A percentile compares a stretch with the other conserved stretches of the same genome.
Conservation (phyloP, 2,888 invertebrate species). For the Tribolium freemani region DNA sequence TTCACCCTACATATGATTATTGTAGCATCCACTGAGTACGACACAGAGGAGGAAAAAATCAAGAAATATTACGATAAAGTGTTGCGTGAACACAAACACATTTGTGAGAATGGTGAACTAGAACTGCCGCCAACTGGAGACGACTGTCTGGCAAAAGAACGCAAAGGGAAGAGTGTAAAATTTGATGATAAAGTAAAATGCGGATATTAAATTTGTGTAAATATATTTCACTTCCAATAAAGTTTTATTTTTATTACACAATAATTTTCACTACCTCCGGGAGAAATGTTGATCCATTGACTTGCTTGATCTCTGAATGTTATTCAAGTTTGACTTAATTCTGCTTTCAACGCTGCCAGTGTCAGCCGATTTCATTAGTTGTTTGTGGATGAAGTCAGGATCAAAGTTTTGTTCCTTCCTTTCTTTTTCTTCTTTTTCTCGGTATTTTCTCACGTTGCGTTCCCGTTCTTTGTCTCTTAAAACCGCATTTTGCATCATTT, state of each 20-base stretch:
- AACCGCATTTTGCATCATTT: constrained; percentile 88
- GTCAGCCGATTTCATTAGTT: constrained; percentile 76
- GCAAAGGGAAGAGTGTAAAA: constrained; percentile 56
- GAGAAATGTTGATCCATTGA: constrained; percentile 92
- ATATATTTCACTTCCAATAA: constrained; percentile 1
- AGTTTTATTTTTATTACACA: not conserved
- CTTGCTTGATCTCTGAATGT: constrained; percentile 84
- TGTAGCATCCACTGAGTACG: constrained; percentile 53
- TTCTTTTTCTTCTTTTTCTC: constrained; percentile 72
- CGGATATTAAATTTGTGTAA: constrained; percentile 10
- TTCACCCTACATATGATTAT: too few relatives aligned
- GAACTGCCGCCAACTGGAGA: constrained; percentile 30
- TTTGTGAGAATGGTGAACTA: constrained; percentile 56
- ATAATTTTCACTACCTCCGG: constrained; percentile 47
- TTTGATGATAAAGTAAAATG: constrained; percentile 56
- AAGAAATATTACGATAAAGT: constrained; percentile 64
- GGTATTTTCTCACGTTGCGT: constrained; percentile 75
- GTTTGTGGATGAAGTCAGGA: constrained; percentile 73
- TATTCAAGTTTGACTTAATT: constrained; percentile 89
- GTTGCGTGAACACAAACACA: constrained; percentile 60
- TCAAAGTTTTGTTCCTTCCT: constrained; percentile 68
- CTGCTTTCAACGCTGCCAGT: constrained; percentile 84
- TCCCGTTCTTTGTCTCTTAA: constrained; percentile 79
- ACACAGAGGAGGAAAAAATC: constrained; percentile 64
- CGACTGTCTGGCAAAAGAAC: constrained; percentile 34